Base-by-base conservation (phyloP, 1,140 invertebrate species). In the Drosophila carrolli region DNA sequence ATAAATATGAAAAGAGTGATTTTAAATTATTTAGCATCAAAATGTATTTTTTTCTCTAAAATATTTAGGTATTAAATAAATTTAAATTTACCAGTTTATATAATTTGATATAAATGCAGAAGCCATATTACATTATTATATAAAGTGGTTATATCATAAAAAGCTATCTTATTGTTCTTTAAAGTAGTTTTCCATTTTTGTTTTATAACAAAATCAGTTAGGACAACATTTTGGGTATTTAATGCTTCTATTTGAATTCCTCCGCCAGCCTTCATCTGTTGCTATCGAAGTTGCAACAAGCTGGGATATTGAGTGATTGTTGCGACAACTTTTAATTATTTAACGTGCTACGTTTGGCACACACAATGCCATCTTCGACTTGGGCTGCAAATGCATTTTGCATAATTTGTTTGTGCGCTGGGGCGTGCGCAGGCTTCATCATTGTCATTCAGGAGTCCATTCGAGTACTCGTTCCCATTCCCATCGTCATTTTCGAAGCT, bases 341-440 rank as follows among this genome's bases (percentile, higher is more conserved):
- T 86, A 81, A 85, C 85, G 74, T 84, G 81, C 70, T 44, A 61
- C 68, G 67, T 71, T 71, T 48, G 67, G 16, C 43, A 37, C 51
- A 71, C 67, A 71, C 67, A 71, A 71, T 71, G 65, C 43, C 35
- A 37, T 44, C 54, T 58, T 75, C 54, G 35, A 58, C 60, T 58
- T 59, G 47, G 57, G 56, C 62, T 73, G 60, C 53, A 88, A 88
- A 89, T 88, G 79, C 83, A 83, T 80, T 89, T 88, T 82, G 65
- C 80, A 88, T 88, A 88, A 88, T 89, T 88, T 89, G 83, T 75
- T 80, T 77, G 83, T 88, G 84, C 84, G 58, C 56, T 67, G 76
- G 71, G 84, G 68, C 84, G 63, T 88, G 76, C 63, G 57, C 58
- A 40, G 53, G 48, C 59, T 56, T 63, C 72, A 43, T 56, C 70